A percentile compares a stretch with the other conserved stretches of the same genome.
Conservation (phyloP, 1,140 invertebrate species). For the Hermetia illucens region DNA sequence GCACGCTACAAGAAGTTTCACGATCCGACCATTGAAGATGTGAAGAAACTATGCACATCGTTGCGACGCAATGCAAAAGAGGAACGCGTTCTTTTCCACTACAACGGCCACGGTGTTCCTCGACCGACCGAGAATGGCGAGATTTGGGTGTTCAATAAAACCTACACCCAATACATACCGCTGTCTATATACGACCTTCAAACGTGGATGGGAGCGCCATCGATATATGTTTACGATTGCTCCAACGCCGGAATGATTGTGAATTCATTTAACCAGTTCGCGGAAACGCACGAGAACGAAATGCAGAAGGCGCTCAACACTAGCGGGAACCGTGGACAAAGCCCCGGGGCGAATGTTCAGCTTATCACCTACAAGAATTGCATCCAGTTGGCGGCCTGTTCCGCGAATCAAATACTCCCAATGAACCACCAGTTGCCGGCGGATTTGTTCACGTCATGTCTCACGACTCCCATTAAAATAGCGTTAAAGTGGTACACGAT, state of each 20-base stretch:
- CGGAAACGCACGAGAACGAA: constrained; percentile 80
- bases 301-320: constrained; percentile 43
- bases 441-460: constrained; percentile 94
- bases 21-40: constrained; percentile 95
- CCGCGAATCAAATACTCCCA: constrained; percentile 79
- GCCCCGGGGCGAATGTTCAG: constrained; percentile 8
- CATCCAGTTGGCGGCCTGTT: constrained; percentile 92
- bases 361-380: constrained; percentile 62
- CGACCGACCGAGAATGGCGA: constrained; percentile 96
- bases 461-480: constrained; percentile 97
- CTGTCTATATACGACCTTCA: constrained; percentile 96
- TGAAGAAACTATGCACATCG: constrained; percentile 92
- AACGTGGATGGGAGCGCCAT: constrained; percentile 97
- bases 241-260: constrained; percentile 95
- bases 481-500: constrained; percentile 89
- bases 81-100: constrained; percentile 97
- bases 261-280: constrained; percentile 83
- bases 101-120: constrained; percentile 98
- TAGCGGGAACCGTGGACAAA: constrained; percentile 8
- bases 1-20: constrained; percentile 92
- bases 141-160: constrained; percentile 99
- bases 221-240: constrained; percentile 98
- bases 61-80: constrained; percentile 96
- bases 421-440: constrained; percentile 98
- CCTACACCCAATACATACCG: constrained; percentile 98